Percentiles rank a stretch among this genome's conserved stretches.
Evolutionary conservation across 2,888 invertebrate genomes (phyloP).

Genomic region (Melipona beecheii): DNA sequence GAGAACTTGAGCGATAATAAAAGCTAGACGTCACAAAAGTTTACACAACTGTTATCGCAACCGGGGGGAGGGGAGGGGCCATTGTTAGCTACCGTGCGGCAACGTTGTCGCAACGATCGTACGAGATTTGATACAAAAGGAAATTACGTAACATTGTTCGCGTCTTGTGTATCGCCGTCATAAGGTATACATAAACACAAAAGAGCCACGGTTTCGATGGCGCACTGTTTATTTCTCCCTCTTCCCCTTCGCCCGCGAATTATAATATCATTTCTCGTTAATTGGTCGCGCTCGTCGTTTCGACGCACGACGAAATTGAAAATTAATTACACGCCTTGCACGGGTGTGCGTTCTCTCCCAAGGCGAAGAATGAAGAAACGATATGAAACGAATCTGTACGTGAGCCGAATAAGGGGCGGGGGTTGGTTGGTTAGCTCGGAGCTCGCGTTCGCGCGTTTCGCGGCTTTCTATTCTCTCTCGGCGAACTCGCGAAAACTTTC

Average conservation of each 20-base stretch:
- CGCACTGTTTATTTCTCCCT: background rate
- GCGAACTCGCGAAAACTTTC: constrained; percentile 31
- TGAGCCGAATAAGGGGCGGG: background rate
- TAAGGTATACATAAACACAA: background rate
- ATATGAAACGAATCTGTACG: constrained; percentile 46
- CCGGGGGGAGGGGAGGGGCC: background rate
- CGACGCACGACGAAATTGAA: constrained; percentile 36
- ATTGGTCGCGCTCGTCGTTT: constrained; percentile 62
- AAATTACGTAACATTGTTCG: constrained; percentile 7
- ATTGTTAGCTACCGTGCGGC: background rate
- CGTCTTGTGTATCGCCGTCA: background rate
- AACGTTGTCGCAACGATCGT: background rate
- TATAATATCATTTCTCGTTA: constrained; percentile 43
- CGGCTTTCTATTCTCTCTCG: constrained; percentile 30
- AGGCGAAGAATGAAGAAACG: constrained; percentile 53
- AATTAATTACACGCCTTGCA: constrained; percentile 61
- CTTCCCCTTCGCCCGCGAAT: constrained; percentile 11
- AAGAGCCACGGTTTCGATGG: constrained; percentile 6
- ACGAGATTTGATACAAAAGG: background rate
- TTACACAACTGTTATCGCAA: background rate
- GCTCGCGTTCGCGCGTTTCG: constrained; percentile 31
- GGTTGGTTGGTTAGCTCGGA: background rate
- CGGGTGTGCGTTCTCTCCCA: constrained; percentile 50
- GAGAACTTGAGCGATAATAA: background rate
- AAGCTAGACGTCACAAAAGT: constrained; percentile 3